A percentile compares a stretch with the other conserved stretches of the same genome.
Evolutionary conservation across 2,113 vertebrate species (phyloP).

Genomic region (Melanerpes aurifrons): DNA sequence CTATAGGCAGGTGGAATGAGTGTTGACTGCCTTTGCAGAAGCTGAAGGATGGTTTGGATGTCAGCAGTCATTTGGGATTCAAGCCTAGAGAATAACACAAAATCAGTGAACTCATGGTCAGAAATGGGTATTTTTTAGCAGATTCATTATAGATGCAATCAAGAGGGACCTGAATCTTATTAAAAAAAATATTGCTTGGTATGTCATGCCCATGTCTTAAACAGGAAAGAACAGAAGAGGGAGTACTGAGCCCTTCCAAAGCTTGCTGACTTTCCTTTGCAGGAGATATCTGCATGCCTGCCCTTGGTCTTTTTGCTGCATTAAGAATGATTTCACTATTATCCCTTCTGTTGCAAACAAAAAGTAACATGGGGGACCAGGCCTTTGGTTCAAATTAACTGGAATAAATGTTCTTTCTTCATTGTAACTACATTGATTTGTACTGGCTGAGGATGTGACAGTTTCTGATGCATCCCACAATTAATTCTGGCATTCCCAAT

Average conservation of each 20-base stretch:
- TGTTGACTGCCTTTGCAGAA: conserved; percentile 89
- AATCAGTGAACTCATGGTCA: neutral
- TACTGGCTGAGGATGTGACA: neutral
- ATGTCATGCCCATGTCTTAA: conserved; percentile 17
- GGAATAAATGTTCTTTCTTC: neutral
- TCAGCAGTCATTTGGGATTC: conserved; percentile 96
- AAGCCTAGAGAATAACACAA: conserved; percentile 78
- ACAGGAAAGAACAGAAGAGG: conserved; percentile 65
- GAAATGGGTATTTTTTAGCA: neutral
- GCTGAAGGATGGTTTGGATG: conserved; percentile 93
- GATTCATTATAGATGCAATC: neutral
- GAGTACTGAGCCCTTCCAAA: conserved; percentile 47
- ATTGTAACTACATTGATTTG: neutral
- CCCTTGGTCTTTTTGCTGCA: neutral
- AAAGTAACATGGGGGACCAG: accelerated
- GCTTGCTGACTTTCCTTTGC: neutral
- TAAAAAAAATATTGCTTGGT: neutral
- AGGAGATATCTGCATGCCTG: neutral
- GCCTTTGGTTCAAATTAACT: neutral
- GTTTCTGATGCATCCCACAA: neutral
- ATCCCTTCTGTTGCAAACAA: neutral
- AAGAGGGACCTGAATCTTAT: neutral
- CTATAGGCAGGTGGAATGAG: conserved; percentile 95
- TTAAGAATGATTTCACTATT: neutral
- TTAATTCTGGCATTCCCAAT: neutral